phyloP scores from a whole-genome alignment of 1,140 invertebrate species.

The Halictus rubicundus region DNA sequence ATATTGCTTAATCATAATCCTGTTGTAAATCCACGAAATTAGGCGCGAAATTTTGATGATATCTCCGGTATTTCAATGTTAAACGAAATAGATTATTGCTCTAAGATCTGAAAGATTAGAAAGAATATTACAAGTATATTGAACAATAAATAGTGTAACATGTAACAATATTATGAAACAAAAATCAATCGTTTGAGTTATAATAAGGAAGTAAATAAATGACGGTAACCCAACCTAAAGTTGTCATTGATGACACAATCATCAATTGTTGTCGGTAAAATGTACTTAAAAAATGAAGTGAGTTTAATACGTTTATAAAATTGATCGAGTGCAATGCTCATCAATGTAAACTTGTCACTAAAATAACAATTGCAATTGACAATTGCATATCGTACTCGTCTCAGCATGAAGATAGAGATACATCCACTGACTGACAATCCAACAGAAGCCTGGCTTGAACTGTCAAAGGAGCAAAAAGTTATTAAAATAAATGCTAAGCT shows the following conservation, averaged over 20 bases:
- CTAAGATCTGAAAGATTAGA: background rate
- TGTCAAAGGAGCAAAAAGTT: slow-evolving; percentile 84
- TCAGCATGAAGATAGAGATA: slow-evolving; percentile 80
- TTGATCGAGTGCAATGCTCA: background rate
- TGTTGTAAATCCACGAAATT: background rate
- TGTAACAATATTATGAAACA: background rate
- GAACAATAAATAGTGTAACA: background rate
- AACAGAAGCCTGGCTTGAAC: slow-evolving; percentile 85
- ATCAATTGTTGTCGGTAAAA: background rate
- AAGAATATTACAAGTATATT: no score
- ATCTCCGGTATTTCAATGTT: background rate
- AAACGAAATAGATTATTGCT: no score
- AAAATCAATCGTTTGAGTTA: background rate
- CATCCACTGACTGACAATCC: slow-evolving; percentile 85
- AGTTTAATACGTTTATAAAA: background rate
- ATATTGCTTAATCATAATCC: no score
- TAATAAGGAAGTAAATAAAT: background rate
- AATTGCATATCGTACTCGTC: background rate
- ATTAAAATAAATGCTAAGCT: slow-evolving; percentile 85
- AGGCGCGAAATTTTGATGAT: background rate
- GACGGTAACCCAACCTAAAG: background rate
- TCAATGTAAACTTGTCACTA: background rate
- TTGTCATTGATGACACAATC: background rate
- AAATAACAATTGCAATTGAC: slow-evolving; percentile 2
- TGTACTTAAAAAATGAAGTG: background rate